Evolutionary conservation across 2,113 vertebrate genomes (phyloP).

Genomic region (Ia io): DNA sequence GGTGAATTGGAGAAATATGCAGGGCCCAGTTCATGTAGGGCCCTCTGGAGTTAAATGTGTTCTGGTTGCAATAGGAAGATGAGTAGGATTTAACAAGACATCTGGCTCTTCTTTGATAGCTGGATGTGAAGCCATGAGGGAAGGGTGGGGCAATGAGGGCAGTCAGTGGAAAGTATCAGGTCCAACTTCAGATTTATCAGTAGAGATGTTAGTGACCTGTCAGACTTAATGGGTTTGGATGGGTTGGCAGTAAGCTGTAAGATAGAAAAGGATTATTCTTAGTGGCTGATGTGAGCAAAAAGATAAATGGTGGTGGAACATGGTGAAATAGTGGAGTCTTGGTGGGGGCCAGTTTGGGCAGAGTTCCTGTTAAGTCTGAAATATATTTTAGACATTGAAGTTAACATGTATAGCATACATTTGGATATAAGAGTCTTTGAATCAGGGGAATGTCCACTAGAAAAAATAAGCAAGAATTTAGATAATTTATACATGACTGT

Average conservation of each 20-base stretch:
- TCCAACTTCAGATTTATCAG: background rate
- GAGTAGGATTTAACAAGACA: background rate
- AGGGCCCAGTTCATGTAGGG: background rate
- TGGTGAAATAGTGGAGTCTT: background rate
- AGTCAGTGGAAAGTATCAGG: background rate
- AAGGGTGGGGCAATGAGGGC: background rate
- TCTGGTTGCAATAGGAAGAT: background rate
- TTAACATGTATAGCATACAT: background rate
- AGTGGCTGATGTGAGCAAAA: background rate
- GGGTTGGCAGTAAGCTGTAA: background rate
- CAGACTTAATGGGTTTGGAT: background rate
- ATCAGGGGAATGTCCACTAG: background rate
- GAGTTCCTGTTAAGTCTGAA: background rate
- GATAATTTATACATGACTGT: background rate
- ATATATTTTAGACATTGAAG: background rate
- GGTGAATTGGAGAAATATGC: background rate
- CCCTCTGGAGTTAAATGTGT: rapidly evolving
- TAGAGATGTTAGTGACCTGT: background rate
- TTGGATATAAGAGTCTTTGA: background rate
- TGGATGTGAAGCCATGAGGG: background rate
- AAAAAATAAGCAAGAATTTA: background rate
- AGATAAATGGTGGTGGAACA: background rate
- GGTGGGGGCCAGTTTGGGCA: background rate
- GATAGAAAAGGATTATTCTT: background rate
- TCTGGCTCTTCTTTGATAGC: background rate